Evolutionary conservation across 2,888 invertebrate genomes (phyloP).

Genomic region (Dromius quadrimaculatus): DNA sequence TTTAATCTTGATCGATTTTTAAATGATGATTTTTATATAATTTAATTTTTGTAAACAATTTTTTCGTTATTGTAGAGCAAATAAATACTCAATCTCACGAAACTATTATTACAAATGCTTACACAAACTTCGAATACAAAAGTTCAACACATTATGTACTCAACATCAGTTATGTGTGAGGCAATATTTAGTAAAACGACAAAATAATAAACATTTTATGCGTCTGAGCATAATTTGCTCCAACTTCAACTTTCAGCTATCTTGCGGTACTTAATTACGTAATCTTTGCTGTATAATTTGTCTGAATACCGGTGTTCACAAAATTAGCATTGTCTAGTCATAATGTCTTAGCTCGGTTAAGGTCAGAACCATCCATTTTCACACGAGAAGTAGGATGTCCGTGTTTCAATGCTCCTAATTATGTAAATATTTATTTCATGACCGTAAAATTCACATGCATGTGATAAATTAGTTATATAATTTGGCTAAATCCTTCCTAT

Average conservation of each 20-base stretch:
- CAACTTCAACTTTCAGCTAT: slow-evolving; percentile 17
- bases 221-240: not conserved
- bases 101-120: too few species aligned
- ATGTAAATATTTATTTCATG: slow-evolving; percentile 24
- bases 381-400: slow-evolving; percentile 39
- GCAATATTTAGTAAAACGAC: too few species aligned
- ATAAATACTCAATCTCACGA: too few species aligned
- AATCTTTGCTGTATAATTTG: slow-evolving; percentile 16
- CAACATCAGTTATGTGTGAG: too few species aligned
- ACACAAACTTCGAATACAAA: too few species aligned
- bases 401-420: slow-evolving; percentile 20
- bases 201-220: not conserved
- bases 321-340: slow-evolving; percentile 29
- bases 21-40: too few species aligned
- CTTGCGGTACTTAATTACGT: slow-evolving; percentile 5
- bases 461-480: slow-evolving; percentile 15
- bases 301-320: slow-evolving; percentile 20
- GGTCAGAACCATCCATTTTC: slow-evolving; percentile 32
- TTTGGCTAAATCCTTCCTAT: slow-evolving; percentile 1
- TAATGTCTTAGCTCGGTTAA: slow-evolving; percentile 22
- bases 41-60: too few species aligned
- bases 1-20: too few species aligned
- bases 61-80: too few species aligned
- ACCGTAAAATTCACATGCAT: slow-evolving; percentile 27
- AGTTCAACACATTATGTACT: too few species aligned